Conservation (phyloP, 2,888 invertebrate species). For the Hetaerina titia region DNA sequence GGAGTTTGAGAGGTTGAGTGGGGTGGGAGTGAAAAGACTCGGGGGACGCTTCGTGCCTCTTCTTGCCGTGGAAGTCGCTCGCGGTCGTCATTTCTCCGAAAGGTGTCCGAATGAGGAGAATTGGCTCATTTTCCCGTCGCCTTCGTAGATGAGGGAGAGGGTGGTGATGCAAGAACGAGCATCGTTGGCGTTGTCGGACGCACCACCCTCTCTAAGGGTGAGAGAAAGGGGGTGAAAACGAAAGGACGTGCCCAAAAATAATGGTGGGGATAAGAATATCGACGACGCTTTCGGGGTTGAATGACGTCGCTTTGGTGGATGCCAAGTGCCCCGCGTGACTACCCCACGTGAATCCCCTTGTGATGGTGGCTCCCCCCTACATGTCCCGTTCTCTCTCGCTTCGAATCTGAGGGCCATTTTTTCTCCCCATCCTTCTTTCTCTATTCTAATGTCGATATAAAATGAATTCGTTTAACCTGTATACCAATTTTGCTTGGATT, state of each 20-base stretch:
- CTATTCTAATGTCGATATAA: too few relatives aligned
- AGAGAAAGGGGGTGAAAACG: neutral
- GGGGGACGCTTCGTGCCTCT: neutral
- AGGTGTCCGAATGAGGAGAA: too few relatives aligned
- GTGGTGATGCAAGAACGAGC: neutral
- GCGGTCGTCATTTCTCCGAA: too few relatives aligned
- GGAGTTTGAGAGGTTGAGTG: neutral
- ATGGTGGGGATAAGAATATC: too few relatives aligned
- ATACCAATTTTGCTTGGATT: too few relatives aligned
- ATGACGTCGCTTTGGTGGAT: neutral
- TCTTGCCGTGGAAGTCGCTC: too few relatives aligned
- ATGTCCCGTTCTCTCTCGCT: too few relatives aligned
- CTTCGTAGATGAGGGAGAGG: neutral
- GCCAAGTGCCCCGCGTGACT: neutral
- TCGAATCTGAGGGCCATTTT: too few relatives aligned
- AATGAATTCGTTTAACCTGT: too few relatives aligned
- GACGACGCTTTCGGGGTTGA: neutral
- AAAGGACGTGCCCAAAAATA: too few relatives aligned
- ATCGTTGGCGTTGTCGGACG: neutral
- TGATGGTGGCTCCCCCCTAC: neutral
- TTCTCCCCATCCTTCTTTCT: too few relatives aligned
- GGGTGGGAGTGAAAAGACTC: neutral
- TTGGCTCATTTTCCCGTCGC: too few relatives aligned
- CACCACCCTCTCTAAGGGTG: neutral
- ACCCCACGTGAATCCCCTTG: neutral